Conservation (phyloP, 2,113 vertebrate genomes). For the Notarius quadriscutis region DNA sequence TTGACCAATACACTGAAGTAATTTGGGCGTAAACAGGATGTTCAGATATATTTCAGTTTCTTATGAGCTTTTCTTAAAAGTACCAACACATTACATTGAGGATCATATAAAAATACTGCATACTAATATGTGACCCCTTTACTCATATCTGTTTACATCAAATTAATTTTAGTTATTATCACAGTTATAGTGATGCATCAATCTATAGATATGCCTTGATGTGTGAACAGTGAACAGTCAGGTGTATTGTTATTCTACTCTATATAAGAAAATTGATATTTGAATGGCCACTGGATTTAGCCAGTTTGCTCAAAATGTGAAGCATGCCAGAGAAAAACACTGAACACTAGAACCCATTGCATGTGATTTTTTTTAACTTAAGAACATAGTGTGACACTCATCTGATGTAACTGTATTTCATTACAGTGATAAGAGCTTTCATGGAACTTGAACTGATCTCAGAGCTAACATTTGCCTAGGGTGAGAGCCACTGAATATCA, state of each 20-base stretch:
- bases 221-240: neutral
- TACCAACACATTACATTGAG: neutral
- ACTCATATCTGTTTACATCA: neutral
- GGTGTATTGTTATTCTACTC: neutral
- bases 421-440: neutral
- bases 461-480: neutral
- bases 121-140: neutral
- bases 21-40: neutral
- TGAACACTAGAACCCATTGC: neutral
- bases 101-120: neutral
- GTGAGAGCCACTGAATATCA: neutral
- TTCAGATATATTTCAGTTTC: neutral
- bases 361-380: neutral
- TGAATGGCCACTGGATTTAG: neutral
- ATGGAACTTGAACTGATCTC: slow-evolving; percentile 13
- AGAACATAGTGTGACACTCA: neutral
- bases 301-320: neutral
- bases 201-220: neutral
- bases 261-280: neutral
- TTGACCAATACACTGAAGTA: neutral
- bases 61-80: neutral
- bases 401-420: slow-evolving; percentile 8
- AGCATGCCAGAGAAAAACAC: neutral
- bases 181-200: neutral
- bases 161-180: neutral